Conservation (phyloP, 2,113 vertebrate species). For the Mesitornis unicolor region DNA sequence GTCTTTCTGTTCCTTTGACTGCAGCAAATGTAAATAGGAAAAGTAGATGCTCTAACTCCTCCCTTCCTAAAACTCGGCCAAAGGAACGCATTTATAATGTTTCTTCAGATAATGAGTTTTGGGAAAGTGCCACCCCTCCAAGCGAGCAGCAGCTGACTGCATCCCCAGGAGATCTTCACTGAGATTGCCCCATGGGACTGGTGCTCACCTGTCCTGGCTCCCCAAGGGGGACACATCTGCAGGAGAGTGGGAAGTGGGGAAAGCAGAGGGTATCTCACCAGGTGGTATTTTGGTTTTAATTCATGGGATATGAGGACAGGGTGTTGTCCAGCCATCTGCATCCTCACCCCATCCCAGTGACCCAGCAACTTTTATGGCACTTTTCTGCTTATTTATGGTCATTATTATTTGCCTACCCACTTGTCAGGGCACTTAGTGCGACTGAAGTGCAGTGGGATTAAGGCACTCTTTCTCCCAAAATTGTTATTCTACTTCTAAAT, state of each 20-base stretch:
- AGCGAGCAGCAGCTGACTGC: rapidly evolving
- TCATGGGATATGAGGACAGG: neutral
- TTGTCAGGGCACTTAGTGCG: neutral
- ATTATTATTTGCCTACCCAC: neutral
- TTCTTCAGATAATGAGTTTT: neutral
- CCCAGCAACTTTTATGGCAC: neutral
- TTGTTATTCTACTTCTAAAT: neutral
- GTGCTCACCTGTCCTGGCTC: neutral
- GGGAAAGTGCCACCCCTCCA: neutral
- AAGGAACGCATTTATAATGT: neutral
- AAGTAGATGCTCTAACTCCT: neutral
- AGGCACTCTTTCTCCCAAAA: neutral
- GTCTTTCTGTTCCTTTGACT: neutral
- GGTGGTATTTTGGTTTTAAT: neutral
- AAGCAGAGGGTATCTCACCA: rapidly evolving
- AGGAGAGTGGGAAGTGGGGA: neutral
- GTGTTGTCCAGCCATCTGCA: neutral
- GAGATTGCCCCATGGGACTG: neutral
- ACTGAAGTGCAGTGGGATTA: neutral
- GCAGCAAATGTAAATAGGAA: neutral
- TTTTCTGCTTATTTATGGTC: neutral
- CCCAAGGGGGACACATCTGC: rapidly evolving
- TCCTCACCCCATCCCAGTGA: neutral
- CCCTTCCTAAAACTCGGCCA: neutral
- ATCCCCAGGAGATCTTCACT: neutral